These are phyloP conservation scores for Erinaceus europaeus DNA, from an alignment of 2,113 vertebrate genomes.

Conservation along the genomic window DNA sequence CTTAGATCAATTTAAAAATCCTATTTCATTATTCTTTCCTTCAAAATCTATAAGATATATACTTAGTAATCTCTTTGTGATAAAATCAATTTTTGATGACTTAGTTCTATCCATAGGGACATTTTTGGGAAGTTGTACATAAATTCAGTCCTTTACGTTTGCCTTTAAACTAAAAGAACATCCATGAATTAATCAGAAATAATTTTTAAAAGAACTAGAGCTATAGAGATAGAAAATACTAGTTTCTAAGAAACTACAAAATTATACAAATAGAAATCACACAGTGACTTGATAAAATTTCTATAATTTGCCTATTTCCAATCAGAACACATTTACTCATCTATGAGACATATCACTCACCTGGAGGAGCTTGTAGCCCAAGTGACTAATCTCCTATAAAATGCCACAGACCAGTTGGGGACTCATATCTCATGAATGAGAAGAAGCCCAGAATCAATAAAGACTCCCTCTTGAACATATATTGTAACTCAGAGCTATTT, in stretches of 20 bases:
- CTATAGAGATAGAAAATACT: background rate
- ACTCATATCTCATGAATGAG: constrained; percentile 16
- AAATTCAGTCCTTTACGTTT: constrained; percentile 13
- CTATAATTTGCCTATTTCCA: constrained; percentile 23
- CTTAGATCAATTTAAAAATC: background rate
- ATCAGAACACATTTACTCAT: background rate
- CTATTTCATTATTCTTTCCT: background rate
- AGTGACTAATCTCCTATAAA: background rate
- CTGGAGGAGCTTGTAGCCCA: background rate
- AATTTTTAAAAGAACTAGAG: background rate
- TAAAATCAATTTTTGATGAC: background rate
- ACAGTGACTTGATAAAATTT: background rate
- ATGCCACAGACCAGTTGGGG: background rate
- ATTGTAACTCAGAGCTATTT: background rate
- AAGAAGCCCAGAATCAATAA: constrained; percentile 17
- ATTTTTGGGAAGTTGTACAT: constrained; percentile 10
- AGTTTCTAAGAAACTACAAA: constrained; percentile 13
- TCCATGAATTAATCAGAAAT: background rate
- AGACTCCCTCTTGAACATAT: background rate
- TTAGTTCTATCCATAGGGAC: background rate
- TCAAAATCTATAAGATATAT: background rate
- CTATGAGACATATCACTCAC: constrained; percentile 13
- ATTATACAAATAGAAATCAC: background rate
- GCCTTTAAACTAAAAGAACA: constrained; percentile 12
- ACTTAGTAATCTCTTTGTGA: background rate